A percentile compares a stretch with the other conserved stretches of the same genome.
Conservation (phyloP, 2,797 vertebrate species). For the Pitangus sulphuratus region DNA sequence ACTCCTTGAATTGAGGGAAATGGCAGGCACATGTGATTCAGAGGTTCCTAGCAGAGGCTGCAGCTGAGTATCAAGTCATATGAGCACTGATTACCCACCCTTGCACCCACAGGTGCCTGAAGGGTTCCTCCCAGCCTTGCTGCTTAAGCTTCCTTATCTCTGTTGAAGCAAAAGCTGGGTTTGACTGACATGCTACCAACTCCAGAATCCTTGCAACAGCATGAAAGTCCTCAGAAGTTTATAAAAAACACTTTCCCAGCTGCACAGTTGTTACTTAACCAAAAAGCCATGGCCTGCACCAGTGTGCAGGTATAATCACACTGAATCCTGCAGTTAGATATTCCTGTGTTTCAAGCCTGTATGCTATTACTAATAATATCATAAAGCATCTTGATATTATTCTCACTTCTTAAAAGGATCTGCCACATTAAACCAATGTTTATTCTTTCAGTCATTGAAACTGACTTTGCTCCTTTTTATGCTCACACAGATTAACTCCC, state of each 20-base stretch:
- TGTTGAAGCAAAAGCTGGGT: neutral
- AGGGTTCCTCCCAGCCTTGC: neutral
- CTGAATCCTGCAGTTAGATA: neutral
- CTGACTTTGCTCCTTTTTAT: neutral
- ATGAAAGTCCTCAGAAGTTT: neutral
- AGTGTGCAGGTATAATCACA: neutral
- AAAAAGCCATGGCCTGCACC: neutral
- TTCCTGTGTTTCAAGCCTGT: neutral
- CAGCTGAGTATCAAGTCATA: neutral
- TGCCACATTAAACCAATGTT: neutral
- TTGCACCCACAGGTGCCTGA: neutral
- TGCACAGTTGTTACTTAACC: neutral
- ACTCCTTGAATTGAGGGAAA: neutral
- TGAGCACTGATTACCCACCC: neutral
- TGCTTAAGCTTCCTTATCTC: neutral
- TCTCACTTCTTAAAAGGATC: neutral
- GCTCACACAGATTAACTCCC: neutral
- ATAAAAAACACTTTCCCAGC: neutral
- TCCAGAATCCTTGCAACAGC: neutral
- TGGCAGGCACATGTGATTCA: neutral
- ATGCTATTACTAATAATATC: neutral
- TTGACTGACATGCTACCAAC: neutral
- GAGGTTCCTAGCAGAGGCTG: neutral
- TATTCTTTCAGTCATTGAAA: neutral
- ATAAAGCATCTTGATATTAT: neutral